Evolutionary conservation across 2,888 invertebrate genomes (phyloP).

Genomic region (Plusia festucae): DNA sequence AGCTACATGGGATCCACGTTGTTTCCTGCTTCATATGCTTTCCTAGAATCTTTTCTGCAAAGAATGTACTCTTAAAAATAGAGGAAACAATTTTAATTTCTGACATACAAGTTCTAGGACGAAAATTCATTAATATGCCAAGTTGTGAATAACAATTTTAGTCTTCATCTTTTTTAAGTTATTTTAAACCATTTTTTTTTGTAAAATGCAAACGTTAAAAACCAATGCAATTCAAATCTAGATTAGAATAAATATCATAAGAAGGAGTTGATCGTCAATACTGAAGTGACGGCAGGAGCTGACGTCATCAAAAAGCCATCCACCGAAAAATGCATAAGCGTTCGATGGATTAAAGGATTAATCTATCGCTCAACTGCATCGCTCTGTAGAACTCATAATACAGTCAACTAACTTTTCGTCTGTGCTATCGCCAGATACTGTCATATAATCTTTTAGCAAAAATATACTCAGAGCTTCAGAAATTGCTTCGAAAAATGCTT

Average conservation of each 20-base stretch:
- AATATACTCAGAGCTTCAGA: neutral
- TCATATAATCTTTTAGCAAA: neutral
- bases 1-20: neutral
- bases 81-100: neutral
- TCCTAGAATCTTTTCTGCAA: neutral
- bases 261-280: neutral
- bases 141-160: too few relatives aligned
- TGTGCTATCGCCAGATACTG: neutral
- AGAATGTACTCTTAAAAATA: neutral
- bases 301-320: constrained; percentile 4
- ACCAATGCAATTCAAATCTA: neutral
- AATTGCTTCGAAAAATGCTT: neutral
- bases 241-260: neutral
- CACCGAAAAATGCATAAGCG: constrained; percentile 2
- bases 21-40: neutral
- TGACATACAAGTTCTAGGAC: neutral
- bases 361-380: constrained; percentile 1
- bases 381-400: neutral
- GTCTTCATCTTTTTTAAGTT: too few relatives aligned
- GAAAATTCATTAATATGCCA: too few relatives aligned
- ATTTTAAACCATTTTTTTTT: too few relatives aligned
- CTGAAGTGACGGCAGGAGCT: constrained; percentile 1
- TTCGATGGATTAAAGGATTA: constrained; percentile 4
- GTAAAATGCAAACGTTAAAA: too few relatives aligned
- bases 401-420: neutral